Conservation (phyloP, 2,113 vertebrate species). For the Eidolon helvum region DNA sequence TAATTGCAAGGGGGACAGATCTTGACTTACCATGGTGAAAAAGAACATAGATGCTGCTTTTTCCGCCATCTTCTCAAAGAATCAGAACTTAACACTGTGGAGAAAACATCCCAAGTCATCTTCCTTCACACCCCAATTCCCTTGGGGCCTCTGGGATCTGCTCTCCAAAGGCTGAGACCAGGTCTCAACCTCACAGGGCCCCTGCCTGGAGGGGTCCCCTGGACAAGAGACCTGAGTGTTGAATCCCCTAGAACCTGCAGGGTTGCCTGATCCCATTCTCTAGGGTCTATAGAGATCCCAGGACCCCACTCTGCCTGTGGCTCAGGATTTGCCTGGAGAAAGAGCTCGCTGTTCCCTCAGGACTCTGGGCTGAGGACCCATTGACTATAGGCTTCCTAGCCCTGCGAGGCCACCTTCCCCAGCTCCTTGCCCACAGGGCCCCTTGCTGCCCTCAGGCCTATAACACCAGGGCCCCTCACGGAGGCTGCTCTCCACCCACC, state of each 20-base stretch:
- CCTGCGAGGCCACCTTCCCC: neutral
- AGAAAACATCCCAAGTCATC: neutral
- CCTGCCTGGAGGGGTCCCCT: neutral
- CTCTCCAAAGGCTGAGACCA: neutral
- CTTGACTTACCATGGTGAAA: fast-evolving
- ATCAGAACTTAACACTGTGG: neutral
- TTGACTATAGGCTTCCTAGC: too few species aligned
- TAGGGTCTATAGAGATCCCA: neutral
- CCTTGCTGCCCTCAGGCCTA: neutral
- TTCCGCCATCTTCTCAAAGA: neutral
- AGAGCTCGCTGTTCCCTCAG: neutral
- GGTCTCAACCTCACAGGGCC: neutral
- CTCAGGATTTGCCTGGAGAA: neutral
- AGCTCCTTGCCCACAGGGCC: too few species aligned
- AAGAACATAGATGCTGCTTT: neutral
- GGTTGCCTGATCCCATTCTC: too few species aligned
- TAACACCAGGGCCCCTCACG: neutral
- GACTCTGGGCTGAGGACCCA: neutral
- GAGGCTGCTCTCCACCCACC: neutral
- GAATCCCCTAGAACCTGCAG: neutral
- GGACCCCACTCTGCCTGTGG: neutral
- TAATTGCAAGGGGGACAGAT: neutral
- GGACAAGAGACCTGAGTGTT: neutral
- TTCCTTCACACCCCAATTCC: neutral
- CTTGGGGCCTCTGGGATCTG: neutral